Evolutionary conservation across 2,888 invertebrate genomes (phyloP), one percentile per base, ranked within the genome.

Genomic region (Hemistola chrysoprasaria): DNA sequence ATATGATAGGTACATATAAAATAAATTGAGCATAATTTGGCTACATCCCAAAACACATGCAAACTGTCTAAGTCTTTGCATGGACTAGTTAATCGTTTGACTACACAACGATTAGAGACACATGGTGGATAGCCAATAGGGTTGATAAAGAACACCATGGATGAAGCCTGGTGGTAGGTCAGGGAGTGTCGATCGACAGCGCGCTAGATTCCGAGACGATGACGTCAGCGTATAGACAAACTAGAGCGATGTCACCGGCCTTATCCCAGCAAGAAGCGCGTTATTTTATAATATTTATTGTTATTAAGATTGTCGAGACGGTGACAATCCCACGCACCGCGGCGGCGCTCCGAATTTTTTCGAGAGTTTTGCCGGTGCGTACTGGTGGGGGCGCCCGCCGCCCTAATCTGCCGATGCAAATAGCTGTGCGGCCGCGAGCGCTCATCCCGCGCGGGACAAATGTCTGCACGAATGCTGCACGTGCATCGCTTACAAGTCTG

Each of bases 191-290:
- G 63, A 45, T 53, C 62, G 59, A 57, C 70, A 65, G 67, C 74
- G 70, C 71, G 69, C 71, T 79, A 75, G 81, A 87, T 87, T 86
- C 87, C 83, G 86, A 88, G 88, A 87, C 86, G 45, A 59, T 86
- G 86, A 86, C 87, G 87, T 83, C 78, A 79, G 63, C 61, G 65
- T 63, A 81, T 79, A 86, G 83, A 85, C 85, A 86, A 84, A 85
- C 85, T 83, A 84, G 83, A 82, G 73, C 85, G 71, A 70, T 75
- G 78, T 82, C 83, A 82, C 74, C 68, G 74, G 67, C 76, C 72
- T 77, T 76, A 83, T 82, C 78, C 79, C 78, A 71, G 73, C 68
- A 74, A 73, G 76, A 75, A 79, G 76, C 78, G 73, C 72, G 71
- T 79, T 82, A 84, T 85, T 85, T 82, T 67, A 77, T 74, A 3